These are phyloP conservation scores for Otus sunia DNA, from an alignment of 2,113 vertebrate genomes.

Conservation along the genomic window DNA sequence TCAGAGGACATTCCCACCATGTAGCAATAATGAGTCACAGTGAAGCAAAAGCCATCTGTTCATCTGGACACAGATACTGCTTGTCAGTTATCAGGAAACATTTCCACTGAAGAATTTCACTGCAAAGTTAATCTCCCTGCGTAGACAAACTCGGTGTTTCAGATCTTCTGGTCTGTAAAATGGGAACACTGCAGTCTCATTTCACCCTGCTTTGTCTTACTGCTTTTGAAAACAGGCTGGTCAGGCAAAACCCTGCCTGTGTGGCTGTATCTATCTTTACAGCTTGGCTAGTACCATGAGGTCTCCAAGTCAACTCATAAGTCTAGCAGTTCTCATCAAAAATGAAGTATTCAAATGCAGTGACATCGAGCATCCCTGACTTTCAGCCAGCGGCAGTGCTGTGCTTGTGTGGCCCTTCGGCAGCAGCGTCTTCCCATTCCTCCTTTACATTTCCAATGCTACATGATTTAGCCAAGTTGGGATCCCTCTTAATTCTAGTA, in stretches of 20 bases:
- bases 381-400: neutral
- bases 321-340: neutral
- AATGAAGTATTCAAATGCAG: neutral
- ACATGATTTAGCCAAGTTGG: neutral
- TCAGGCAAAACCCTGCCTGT: neutral
- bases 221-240: neutral
- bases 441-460: neutral
- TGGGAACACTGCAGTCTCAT: neutral
- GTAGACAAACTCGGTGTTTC: neutral
- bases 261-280: neutral
- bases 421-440: neutral
- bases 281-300: neutral
- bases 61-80: conserved; percentile 39
- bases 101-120: conserved; percentile 11
- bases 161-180: neutral
- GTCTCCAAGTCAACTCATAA: neutral
- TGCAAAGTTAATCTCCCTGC: neutral
- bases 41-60: conserved; percentile 52
- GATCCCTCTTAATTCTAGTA: neutral
- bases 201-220: neutral
- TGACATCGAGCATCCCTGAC: neutral
- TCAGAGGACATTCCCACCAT: conserved; percentile 35
- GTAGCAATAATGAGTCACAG: conserved; percentile 26
- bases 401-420: fast-evolving
- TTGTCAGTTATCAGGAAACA: conserved; percentile 22